Evolutionary conservation across 2,797 vertebrate genomes (phyloP).

Genomic region (Syngnathus acus): DNA sequence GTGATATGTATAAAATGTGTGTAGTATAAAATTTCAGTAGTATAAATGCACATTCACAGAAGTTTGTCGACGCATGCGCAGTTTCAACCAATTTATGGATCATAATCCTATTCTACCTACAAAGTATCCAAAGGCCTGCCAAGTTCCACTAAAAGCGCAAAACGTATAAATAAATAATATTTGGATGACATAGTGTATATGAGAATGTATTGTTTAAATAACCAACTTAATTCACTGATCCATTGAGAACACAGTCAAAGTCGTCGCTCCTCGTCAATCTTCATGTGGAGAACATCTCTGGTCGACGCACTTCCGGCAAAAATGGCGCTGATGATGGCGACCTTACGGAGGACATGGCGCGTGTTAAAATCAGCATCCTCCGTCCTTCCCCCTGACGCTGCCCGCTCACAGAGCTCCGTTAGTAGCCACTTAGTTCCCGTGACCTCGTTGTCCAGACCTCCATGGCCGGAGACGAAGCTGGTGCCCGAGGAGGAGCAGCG

Average conservation of each 20-base stretch:
- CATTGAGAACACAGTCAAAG: neutral
- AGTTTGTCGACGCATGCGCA: neutral
- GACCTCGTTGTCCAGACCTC: constrained; percentile 81
- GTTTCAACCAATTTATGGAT: too few species aligned
- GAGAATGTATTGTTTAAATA: neutral
- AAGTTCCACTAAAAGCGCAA: neutral
- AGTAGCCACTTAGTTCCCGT: constrained; percentile 53
- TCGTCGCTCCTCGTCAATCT: neutral
- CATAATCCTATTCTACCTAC: too few species aligned
- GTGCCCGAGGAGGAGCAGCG: constrained; percentile 64
- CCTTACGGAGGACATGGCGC: constrained; percentile 44
- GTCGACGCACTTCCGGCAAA: constrained; percentile 17
- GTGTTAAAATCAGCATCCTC: neutral
- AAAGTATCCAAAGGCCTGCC: too few species aligned
- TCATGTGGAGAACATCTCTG: neutral
- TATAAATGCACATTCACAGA: neutral
- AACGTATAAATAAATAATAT: neutral
- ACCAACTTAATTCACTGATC: neutral
- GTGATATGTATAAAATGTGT: neutral
- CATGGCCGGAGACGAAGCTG: constrained; percentile 70
- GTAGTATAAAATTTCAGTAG: too few species aligned
- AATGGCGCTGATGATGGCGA: constrained; percentile 40
- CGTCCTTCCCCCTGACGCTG: neutral
- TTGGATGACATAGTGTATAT: neutral
- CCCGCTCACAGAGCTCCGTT: constrained; percentile 29